Percentiles rank a stretch among this genome's conserved stretches.
These are phyloP conservation scores for Graphium colonna DNA, from an alignment of 2,888 invertebrate genomes.

Conservation along the genomic window DNA sequence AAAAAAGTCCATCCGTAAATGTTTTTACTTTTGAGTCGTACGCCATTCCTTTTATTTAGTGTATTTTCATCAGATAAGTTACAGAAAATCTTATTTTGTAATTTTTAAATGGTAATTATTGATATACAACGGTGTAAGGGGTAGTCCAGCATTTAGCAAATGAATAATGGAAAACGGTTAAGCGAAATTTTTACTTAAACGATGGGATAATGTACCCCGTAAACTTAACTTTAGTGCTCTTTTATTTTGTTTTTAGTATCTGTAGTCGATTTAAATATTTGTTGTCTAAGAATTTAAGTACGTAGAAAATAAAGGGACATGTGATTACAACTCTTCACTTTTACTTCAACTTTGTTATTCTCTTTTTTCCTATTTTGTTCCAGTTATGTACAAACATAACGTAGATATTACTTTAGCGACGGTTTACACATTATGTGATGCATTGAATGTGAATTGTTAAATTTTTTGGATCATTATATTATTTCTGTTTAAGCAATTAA, in stretches of 20 bases:
- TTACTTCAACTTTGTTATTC: conserved; percentile 42
- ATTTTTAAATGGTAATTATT: too few species aligned
- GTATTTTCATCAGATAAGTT: too few species aligned
- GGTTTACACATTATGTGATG: conserved; percentile 36
- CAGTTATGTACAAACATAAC: conserved; percentile 62
- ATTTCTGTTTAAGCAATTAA: conserved; percentile 5
- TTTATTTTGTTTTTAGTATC: conserved; percentile 18
- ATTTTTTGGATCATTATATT: conserved; percentile 22
- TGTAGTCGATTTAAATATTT: conserved; percentile 1
- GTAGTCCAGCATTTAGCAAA: conserved; percentile 11
- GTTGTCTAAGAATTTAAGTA: conserved; percentile 10
- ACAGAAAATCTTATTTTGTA: not conserved
- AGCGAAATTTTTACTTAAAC: conserved; percentile 9
- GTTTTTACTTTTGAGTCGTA: too few species aligned
- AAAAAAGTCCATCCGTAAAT: too few species aligned
- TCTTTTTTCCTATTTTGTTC: conserved; percentile 42
- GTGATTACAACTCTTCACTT: conserved; percentile 38
- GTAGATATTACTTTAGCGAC: conserved; percentile 36
- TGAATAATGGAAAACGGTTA: conserved; percentile 11
- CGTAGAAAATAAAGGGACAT: conserved; percentile 23
- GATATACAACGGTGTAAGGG: conserved; percentile 15
- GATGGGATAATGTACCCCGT: conserved; percentile 5
- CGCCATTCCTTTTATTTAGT: too few species aligned
- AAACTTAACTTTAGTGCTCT: conserved; percentile 4
- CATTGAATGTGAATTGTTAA: conserved; percentile 31